phyloP scores from a whole-genome alignment of 2,888 invertebrate genomes.

The Cheilosia pagana region DNA sequence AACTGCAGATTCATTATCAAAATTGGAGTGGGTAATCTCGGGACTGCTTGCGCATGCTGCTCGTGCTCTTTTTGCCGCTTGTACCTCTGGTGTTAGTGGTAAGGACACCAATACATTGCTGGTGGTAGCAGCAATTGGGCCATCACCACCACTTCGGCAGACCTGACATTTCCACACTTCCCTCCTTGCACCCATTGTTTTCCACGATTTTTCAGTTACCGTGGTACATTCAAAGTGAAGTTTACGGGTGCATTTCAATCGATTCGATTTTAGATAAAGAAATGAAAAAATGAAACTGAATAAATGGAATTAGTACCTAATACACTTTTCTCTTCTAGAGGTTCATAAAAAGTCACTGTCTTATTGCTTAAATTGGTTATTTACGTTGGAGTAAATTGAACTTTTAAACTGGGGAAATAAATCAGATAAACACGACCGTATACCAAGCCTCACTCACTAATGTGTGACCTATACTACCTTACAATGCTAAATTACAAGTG shows the following conservation, averaged over 20 bases:
- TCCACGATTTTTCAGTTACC: background rate
- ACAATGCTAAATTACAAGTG: too few species aligned
- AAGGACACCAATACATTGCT: background rate
- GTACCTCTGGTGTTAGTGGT: background rate
- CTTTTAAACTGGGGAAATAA: background rate
- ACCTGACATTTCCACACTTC: background rate
- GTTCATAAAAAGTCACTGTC: background rate
- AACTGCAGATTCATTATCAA: background rate
- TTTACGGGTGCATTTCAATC: background rate
- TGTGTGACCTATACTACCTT: too few species aligned
- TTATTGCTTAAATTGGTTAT: background rate
- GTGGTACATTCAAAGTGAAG: slow-evolving; percentile 6
- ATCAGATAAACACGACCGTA: background rate
- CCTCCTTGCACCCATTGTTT: background rate
- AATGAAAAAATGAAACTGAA: too few species aligned
- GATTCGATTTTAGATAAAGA: too few species aligned
- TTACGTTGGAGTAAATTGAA: background rate
- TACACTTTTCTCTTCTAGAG: too few species aligned
- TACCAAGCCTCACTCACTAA: too few species aligned
- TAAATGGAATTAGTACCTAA: too few species aligned
- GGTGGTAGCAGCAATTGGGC: background rate
- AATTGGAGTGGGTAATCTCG: background rate
- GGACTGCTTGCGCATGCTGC: background rate
- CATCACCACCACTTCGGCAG: background rate
- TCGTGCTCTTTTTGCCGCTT: background rate